A percentile compares a stretch with the other conserved stretches of the same genome.
phyloP scores from a whole-genome alignment of 2,113 vertebrate genomes.

The Coptodon bakossiorum region DNA sequence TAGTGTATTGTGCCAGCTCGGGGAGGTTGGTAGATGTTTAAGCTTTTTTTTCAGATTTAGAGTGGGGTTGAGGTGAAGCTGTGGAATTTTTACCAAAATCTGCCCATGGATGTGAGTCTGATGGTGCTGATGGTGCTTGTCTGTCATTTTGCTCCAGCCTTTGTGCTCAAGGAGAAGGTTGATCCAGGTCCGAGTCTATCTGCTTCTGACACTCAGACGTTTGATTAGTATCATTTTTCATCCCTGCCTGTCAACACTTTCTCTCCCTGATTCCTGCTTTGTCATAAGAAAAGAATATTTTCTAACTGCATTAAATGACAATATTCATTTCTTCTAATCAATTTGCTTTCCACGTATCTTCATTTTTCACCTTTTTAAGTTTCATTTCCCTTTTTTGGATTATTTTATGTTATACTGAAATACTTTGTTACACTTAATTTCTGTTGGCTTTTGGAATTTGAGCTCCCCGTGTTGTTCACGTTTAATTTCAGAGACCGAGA shows the following conservation, averaged over 20 bases:
- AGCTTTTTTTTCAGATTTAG: neutral
- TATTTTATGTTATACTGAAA: neutral
- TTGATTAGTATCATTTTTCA: neutral
- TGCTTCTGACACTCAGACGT: neutral
- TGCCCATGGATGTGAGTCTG: neutral
- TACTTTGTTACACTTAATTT: neutral
- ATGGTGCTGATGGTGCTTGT: neutral
- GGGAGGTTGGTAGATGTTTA: neutral
- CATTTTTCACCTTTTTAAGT: neutral
- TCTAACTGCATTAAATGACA: neutral
- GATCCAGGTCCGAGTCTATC: neutral
- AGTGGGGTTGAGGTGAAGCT: neutral
- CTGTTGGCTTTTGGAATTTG: neutral
- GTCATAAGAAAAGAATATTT: neutral
- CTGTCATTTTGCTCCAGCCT: neutral
- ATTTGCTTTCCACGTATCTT: neutral
- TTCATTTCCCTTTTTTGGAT: neutral
- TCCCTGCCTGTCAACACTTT: neutral
- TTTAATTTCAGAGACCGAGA: neutral
- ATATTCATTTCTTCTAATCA: neutral
- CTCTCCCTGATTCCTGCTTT: fast-evolving
- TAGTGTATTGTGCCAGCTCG: neutral
- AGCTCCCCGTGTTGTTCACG: neutral
- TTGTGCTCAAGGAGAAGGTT: neutral
- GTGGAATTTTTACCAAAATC: neutral